These are phyloP conservation scores for Holothuria leucospilota DNA, from an alignment of 53 echinoderm and acorn worm genomes.

Conservation along the genomic window DNA sequence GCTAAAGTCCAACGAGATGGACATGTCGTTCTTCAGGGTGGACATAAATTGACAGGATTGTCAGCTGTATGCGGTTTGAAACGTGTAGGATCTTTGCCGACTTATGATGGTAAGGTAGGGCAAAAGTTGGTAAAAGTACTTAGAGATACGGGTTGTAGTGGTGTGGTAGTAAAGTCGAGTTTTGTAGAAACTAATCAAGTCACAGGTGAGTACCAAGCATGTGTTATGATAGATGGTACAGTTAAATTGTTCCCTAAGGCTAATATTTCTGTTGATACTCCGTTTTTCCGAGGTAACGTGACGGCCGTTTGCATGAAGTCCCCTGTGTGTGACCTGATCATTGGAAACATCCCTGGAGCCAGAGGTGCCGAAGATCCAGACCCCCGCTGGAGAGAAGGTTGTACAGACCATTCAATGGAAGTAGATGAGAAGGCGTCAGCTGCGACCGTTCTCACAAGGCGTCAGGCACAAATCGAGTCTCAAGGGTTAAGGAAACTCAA, in stretches of 20 bases:
- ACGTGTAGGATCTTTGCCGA: too few species aligned
- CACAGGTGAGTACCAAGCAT: constrained; percentile 15
- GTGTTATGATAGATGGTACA: constrained; percentile 50
- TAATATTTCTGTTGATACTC: constrained; percentile 27
- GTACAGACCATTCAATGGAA: too few species aligned
- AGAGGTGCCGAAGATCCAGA: too few species aligned
- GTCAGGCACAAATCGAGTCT: constrained; percentile 19
- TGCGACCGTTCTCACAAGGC: constrained; percentile 56
- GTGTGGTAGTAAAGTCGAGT: constrained; percentile 29
- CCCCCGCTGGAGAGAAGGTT: too few species aligned
- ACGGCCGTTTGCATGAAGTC: too few species aligned
- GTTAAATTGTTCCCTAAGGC: constrained; percentile 32
- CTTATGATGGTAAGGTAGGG: not conserved
- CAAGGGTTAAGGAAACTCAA: constrained; percentile 3
- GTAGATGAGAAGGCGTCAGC: too few species aligned
- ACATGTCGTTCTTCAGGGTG: too few species aligned
- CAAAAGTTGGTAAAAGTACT: constrained; percentile 23
- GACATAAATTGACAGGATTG: too few species aligned
- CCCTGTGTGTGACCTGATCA: constrained; percentile 42
- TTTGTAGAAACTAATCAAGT: not conserved
- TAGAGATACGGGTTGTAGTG: constrained; percentile 51
- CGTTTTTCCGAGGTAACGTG: constrained; percentile 54
- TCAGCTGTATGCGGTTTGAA: too few species aligned
- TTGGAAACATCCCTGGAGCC: constrained; percentile 41
- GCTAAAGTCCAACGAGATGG: too few species aligned